A percentile compares a stretch with the other conserved stretches of the same genome.
Conservation (phyloP, 2,797 vertebrate genomes). For the Cynopterus sphinx region DNA sequence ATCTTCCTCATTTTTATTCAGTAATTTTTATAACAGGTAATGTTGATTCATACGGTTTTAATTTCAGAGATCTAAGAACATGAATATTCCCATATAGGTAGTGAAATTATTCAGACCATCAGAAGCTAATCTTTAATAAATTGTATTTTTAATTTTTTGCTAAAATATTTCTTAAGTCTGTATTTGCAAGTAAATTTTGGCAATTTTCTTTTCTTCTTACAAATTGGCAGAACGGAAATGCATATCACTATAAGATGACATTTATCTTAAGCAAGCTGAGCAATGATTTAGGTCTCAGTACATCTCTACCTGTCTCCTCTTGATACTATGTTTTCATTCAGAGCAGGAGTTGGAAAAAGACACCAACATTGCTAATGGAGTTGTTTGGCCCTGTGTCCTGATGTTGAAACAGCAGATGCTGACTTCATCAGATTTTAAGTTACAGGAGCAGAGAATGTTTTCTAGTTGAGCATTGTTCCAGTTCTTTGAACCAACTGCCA, state of each 20-base stretch:
- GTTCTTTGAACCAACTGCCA: conserved; percentile 82
- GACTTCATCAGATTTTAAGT: conserved; percentile 77
- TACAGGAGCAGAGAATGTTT: conserved; percentile 74
- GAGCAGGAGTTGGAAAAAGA: not conserved
- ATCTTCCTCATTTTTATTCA: not conserved
- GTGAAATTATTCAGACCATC: not conserved
- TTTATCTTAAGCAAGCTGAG: not conserved
- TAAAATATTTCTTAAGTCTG: not conserved
- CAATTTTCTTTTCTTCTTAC: not conserved
- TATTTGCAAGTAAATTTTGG: not conserved
- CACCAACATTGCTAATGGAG: conserved; percentile 77
- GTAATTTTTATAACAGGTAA: not conserved
- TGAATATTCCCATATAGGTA: not conserved
- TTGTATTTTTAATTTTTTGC: not conserved
- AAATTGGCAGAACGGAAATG: not conserved
- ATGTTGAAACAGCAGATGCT: conserved; percentile 60
- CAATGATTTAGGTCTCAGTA: not conserved
- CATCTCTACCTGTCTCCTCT: not conserved
- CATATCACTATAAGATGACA: not conserved
- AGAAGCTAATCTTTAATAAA: not conserved
- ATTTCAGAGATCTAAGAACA: not conserved
- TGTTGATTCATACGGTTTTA: not conserved
- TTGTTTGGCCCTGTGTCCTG: conserved; percentile 73
- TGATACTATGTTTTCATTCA: not conserved
- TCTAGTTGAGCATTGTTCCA: conserved; percentile 81